Evolutionary conservation across 2,888 invertebrate genomes (phyloP), one percentile per base, ranked within the genome.

Genomic region (Ophraella communa): DNA sequence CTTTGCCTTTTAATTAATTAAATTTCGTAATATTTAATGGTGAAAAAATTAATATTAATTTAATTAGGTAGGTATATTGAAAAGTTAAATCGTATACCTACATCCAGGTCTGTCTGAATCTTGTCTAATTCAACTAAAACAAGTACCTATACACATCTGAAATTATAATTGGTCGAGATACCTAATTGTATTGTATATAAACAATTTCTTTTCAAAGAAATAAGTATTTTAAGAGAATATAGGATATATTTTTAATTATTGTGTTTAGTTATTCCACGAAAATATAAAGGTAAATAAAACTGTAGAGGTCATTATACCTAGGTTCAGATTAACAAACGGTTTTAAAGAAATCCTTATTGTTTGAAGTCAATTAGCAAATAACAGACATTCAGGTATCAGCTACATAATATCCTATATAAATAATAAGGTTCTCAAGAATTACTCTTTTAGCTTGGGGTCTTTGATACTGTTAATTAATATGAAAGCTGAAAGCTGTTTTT

Each of bases 361-460:
- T 60, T 60, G 14, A 35, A 42, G 17, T 60, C 18, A 60, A 53
- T 60, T 60, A 44, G 53, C 52, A 44, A 60, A 47, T 57, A 57
- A 57, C 47, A 57, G 23, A 49, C 24, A 45, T 55, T 56, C 30
- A 30, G 7, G 30, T 30, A 1, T 17, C 14, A 30, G 30, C 10
- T 10, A 30, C 30, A 30, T 54, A n/a, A n/a, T n/a, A n/a, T n/a
- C n/a, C n/a, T n/a, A n/a, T n/a, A 21, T 42, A 20, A 20, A 45
- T 23, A 20, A 45, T 8, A 21, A 21, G 8, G 20, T 45, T 45
- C 45, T 5, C 45, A 20, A 14, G 21, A 21, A 45, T 21, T 21
- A 45, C 23, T 45, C 45, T 20, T 10, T 23, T 45, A 45, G 23
- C n/a, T 11, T 21, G 45, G 21, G 11, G 5, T 21, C 20, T 21